phyloP scores from a whole-genome alignment of 2,797 vertebrate genomes.

The Martes flavigula region DNA sequence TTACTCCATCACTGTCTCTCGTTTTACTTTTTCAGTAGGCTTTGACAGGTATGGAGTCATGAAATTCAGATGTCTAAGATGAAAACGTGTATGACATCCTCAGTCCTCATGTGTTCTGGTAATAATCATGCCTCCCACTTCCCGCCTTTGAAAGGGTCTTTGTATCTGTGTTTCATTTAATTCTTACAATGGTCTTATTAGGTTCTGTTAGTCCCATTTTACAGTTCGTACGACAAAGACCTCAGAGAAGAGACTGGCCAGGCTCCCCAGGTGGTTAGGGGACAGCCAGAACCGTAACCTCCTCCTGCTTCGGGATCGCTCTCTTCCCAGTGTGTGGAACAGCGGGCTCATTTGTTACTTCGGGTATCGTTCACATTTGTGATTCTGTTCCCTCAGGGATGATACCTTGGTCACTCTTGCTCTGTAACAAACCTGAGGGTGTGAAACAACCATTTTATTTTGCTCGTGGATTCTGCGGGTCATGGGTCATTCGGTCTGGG shows the following conservation, averaged over 20 bases:
- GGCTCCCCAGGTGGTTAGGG: neutral
- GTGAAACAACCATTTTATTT: neutral
- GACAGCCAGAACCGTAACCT: neutral
- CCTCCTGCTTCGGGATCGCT: neutral
- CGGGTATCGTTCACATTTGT: neutral
- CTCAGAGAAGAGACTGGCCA: neutral
- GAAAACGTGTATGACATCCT: neutral
- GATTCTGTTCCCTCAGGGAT: neutral
- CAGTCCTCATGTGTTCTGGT: neutral
- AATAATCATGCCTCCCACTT: neutral
- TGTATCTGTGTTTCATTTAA: neutral
- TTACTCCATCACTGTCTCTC: neutral
- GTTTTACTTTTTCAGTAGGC: neutral
- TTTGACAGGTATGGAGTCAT: neutral
- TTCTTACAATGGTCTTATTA: neutral
- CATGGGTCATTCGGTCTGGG: neutral
- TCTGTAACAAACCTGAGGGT: neutral
- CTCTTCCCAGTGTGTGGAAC: neutral
- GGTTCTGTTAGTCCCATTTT: neutral
- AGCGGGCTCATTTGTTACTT: neutral
- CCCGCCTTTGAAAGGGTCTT: neutral
- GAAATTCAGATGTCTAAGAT: neutral
- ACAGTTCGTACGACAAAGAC: neutral
- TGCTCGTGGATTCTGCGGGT: neutral
- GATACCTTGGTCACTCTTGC: neutral